phyloP scores from a whole-genome alignment of 2,113 vertebrate species.

The Epinephelus cyanopodus region DNA sequence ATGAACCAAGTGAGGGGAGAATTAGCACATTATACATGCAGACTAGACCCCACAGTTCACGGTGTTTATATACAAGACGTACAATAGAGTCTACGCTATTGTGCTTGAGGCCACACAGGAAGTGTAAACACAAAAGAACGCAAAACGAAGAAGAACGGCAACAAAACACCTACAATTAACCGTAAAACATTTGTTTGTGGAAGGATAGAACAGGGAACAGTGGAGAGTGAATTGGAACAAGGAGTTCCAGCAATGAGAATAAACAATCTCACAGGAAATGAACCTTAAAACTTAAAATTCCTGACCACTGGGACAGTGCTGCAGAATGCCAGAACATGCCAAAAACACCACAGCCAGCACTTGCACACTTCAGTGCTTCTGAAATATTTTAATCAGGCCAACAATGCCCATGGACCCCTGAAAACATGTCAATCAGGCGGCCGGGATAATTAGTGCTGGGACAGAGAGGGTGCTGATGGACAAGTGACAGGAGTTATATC shows the following conservation, averaged over 20 bases:
- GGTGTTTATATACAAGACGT: not conserved
- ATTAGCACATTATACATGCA: constrained; percentile 12
- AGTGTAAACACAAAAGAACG: not conserved
- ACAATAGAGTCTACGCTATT: constrained; percentile 11
- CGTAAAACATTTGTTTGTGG: not conserved
- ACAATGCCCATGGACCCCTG: constrained; percentile 55
- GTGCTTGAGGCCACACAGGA: constrained; percentile 3
- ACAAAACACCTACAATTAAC: not conserved
- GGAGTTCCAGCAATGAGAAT: not conserved
- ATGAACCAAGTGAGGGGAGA: not conserved
- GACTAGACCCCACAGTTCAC: constrained; percentile 6
- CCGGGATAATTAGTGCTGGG: constrained; percentile 75
- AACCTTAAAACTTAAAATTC: constrained; percentile 37
- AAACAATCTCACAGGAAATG: constrained; percentile 18
- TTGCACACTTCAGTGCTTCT: constrained; percentile 69
- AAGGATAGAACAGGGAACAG: not conserved
- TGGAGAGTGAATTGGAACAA: not conserved
- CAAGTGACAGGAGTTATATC: constrained; percentile 50
- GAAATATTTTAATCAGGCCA: constrained; percentile 82
- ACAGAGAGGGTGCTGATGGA: constrained; percentile 6
- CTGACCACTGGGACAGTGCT: constrained; percentile 17
- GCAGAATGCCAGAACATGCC: constrained; percentile 45
- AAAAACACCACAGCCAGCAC: constrained; percentile 45
- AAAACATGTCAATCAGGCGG: constrained; percentile 76
- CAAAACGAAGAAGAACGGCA: not conserved